Conservation (phyloP, 2,888 invertebrate species). For the Priapulus caudatus region DNA sequence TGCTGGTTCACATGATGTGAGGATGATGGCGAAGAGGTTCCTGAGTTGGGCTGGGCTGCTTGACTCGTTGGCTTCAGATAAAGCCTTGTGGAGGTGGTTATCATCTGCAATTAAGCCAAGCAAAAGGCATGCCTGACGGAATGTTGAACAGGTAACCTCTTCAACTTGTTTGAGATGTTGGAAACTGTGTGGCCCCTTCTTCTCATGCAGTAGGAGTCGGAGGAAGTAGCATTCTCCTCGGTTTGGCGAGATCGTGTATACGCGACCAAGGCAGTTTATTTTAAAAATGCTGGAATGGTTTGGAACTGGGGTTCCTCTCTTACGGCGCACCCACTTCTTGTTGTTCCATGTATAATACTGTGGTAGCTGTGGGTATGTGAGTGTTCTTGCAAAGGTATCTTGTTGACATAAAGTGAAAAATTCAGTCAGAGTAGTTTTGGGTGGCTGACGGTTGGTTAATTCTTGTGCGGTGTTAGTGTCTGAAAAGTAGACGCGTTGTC, state of each 20-base stretch:
- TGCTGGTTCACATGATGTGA: conserved; percentile 15
- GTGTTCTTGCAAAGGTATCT: conserved; percentile 23
- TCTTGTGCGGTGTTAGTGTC: conserved; percentile 25
- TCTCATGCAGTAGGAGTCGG: too few species aligned
- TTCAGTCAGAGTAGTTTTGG: conserved; percentile 23
- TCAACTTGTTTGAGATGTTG: too few species aligned
- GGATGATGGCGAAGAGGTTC: too few species aligned
- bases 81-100: too few species aligned
- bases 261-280: not conserved
- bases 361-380: conserved; percentile 22
- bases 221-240: too few species aligned
- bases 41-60: too few species aligned
- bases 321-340: conserved; percentile 17
- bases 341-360: conserved; percentile 22
- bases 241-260: too few species aligned
- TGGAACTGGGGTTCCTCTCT: conserved; percentile 11
- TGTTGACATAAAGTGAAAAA: conserved; percentile 25
- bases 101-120: too few species aligned
- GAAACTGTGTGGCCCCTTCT: too few species aligned
- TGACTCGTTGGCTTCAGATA: too few species aligned
- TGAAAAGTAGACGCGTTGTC: conserved; percentile 32
- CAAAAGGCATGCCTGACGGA: too few species aligned
- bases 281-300: conserved; percentile 10
- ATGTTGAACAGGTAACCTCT: too few species aligned
- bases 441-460: conserved; percentile 21